Percentiles rank a stretch among this genome's conserved stretches.
phyloP scores from a whole-genome alignment of 2,113 vertebrate species.

The Poeciliopsis retropinna region DNA sequence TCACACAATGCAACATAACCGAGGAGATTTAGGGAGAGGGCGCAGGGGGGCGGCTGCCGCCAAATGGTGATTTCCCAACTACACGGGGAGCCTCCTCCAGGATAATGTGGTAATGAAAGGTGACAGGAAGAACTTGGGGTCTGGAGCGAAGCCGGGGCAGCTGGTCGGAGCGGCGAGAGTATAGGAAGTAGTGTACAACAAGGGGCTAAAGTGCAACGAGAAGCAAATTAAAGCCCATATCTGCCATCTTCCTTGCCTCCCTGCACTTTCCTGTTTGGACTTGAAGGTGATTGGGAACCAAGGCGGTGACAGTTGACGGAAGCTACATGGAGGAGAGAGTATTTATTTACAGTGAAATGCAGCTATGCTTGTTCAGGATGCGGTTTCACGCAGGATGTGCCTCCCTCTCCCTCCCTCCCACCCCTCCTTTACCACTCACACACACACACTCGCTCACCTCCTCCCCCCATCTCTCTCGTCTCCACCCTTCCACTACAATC shows the following conservation, averaged over 20 bases:
- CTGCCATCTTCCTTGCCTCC: constrained; percentile 92
- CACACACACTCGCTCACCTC: constrained; percentile 37
- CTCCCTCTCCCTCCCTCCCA: constrained; percentile 50
- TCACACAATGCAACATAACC: constrained; percentile 73
- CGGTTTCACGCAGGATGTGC: constrained; percentile 98
- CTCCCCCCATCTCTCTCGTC: constrained; percentile 63
- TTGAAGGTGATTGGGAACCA: constrained; percentile 95
- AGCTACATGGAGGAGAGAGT: constrained; percentile 87
- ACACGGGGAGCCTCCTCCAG: constrained; percentile 76
- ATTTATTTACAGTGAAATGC: constrained; percentile 99
- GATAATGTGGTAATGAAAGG: constrained; percentile 91
- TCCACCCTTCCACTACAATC: constrained; percentile 65
- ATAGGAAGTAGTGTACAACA: constrained; percentile 85
- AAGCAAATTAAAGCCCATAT: constrained; percentile 96
- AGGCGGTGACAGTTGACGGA: constrained; percentile 97
- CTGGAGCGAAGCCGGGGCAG: constrained; percentile 87
- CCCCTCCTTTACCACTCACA: constrained; percentile 43
- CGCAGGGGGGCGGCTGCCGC: constrained; percentile 28
- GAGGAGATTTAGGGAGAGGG: constrained; percentile 57
- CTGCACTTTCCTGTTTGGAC: constrained; percentile 99
- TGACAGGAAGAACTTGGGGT: constrained; percentile 91
- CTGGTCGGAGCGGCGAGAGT: constrained; percentile 81
- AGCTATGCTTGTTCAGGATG: constrained; percentile 97
- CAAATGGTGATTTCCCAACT: constrained; percentile 75
- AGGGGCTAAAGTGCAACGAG: constrained; percentile 88